Conservation (phyloP, 2,888 invertebrate species). For the Sipha maydis region DNA sequence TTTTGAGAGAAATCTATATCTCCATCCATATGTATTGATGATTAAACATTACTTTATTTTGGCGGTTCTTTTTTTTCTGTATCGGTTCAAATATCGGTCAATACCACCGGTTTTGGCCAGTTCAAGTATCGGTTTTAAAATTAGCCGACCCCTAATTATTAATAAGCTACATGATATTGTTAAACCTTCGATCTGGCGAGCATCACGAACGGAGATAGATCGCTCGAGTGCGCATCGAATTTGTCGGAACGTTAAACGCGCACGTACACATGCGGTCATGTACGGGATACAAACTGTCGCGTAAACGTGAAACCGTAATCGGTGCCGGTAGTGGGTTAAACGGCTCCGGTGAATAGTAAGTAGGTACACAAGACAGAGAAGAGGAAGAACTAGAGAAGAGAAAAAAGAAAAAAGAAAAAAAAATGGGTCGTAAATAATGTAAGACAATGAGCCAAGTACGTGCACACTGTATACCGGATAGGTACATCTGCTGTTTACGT, state of each 20-base stretch:
- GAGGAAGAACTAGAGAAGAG: neutral
- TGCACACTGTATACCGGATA: neutral
- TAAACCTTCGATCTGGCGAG: neutral
- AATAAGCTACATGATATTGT: too few relatives aligned
- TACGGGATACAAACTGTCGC: too few relatives aligned
- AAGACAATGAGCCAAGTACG: neutral
- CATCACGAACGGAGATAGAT: neutral
- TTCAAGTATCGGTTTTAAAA: too few relatives aligned
- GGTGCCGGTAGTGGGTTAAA: neutral
- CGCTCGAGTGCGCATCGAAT: neutral
- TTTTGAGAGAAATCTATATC: too few relatives aligned
- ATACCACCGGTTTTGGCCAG: too few relatives aligned
- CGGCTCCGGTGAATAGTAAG: neutral
- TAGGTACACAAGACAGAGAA: too few relatives aligned
- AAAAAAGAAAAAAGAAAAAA: neutral
- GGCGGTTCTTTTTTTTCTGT: too few relatives aligned
- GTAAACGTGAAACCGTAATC: neutral
- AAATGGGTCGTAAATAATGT: neutral
- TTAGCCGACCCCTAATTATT: too few relatives aligned
- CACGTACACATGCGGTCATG: neutral
- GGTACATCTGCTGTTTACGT: neutral
- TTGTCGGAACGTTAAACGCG: neutral
- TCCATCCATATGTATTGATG: too few relatives aligned
- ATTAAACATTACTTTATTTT: too few relatives aligned
- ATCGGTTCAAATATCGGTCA: too few relatives aligned